Evolutionary conservation across 2,113 vertebrate genomes (phyloP).

Genomic region (Ictalurus punctatus): DNA sequence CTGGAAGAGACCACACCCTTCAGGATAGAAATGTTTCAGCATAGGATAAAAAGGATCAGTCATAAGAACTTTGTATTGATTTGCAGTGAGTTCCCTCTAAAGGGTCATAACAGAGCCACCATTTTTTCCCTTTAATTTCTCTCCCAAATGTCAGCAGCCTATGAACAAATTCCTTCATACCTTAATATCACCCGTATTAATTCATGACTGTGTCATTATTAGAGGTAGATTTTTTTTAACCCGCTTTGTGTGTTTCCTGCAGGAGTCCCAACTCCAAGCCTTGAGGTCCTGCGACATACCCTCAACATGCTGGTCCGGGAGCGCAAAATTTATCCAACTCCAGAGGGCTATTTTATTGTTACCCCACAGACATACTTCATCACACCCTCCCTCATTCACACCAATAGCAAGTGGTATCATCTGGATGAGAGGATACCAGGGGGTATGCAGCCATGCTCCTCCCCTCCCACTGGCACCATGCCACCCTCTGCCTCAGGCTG

Average conservation of each 20-base stretch:
- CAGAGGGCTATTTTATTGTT: constrained; percentile 96
- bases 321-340: constrained; percentile 95
- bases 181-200: background rate
- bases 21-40: background rate
- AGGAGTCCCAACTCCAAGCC: constrained; percentile 97
- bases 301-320: constrained; percentile 95
- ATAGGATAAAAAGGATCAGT: background rate
- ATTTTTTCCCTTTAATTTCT: background rate
- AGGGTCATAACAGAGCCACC: background rate
- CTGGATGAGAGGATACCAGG: constrained; percentile 92
- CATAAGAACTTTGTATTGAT: background rate
- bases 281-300: constrained; percentile 93
- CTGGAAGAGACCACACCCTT: background rate
- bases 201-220: background rate
- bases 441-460: constrained; percentile 89
- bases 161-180: background rate
- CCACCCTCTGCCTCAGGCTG: constrained; percentile 90
- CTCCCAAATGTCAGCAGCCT: background rate
- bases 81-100: background rate
- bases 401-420: constrained; percentile 99
- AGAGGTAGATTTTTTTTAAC: background rate
- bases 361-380: constrained; percentile 99
- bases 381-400: constrained; percentile 95
- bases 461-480: constrained; percentile 89
- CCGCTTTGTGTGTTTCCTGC: constrained; percentile 33